Conservation (phyloP, 2,888 invertebrate species). For the Oxytorus armatus region DNA sequence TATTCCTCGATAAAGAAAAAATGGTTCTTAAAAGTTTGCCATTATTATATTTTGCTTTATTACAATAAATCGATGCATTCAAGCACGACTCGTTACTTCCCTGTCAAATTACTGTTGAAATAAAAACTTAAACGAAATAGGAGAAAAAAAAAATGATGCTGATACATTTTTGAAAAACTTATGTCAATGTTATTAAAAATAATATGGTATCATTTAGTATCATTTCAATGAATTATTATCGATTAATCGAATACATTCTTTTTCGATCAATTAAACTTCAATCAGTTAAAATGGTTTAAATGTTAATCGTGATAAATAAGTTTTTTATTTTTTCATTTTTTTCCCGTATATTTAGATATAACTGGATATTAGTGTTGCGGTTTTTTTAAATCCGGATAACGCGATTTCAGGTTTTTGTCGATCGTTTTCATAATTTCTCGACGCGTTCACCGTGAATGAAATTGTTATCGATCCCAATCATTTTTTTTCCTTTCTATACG, state of each 20-base stretch:
- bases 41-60: too few relatives aligned
- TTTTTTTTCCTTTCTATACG: neutral
- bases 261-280: too few relatives aligned
- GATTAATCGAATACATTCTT: too few relatives aligned
- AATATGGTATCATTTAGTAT: too few relatives aligned
- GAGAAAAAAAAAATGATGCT: neutral
- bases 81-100: too few relatives aligned
- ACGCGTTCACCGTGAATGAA: slow-evolving; percentile 53
- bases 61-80: too few relatives aligned
- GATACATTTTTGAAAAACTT: too few relatives aligned
- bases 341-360: neutral
- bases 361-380: neutral
- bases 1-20: too few relatives aligned
- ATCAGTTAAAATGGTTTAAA: neutral
- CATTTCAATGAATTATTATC: too few relatives aligned
- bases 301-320: neutral
- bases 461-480: slow-evolving; percentile 30
- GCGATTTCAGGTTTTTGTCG: slow-evolving; percentile 26
- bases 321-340: neutral
- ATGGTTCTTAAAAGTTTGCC: too few relatives aligned
- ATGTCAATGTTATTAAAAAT: too few relatives aligned
- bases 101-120: too few relatives aligned
- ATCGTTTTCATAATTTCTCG: slow-evolving; percentile 28
- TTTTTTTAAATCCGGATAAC: slow-evolving; percentile 11
- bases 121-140: neutral